Evolutionary conservation across 2,797 vertebrate species (phyloP), one percentile per base, ranked within the genome.

Genomic region (Microhierax caerulescens): DNA sequence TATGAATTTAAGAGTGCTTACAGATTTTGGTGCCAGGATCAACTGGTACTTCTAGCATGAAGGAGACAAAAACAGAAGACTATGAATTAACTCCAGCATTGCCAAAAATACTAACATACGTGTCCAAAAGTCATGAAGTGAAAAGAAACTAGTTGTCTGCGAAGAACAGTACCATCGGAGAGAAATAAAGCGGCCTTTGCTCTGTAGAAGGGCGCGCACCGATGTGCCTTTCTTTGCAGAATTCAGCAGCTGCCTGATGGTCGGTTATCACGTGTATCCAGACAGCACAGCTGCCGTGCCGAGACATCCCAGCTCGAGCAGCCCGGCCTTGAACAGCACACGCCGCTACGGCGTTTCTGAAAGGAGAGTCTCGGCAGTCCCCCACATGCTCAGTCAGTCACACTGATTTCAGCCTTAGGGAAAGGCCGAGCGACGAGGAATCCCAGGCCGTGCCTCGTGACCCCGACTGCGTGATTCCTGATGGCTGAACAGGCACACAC

Each of bases 391-490:
- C 7, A 19, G 24, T 47, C 41, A 37, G 4, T 24, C 32, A 16
- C 11, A 34, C 25, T 7, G 30, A 34, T 8, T 30, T 20, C 51
- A 43, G 3, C 36, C 19, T 32, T 6, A 19, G 16, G 18, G 48
- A 75, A 78, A 39, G 11, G 30, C 25, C 0, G 0, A 64, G 43
- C 19, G 32, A 53, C 9, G 9, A 37, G 32, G 4, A 10, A 70
- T 45, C 16, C 25, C 32, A 3, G 24, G 11, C 41, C 2, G 1
- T 24, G 23, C 36, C 15, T 67, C 32, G 3, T 2, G 16, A 39
- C 37, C 15, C 41, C 2, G 1, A 3, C 47, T 2, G 4, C 2
- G 3, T 7, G 27, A 43, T 7, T 78, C 27, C 57, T 17, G 50
- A 17, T 3, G 30, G 30, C 36, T 16, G 32, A 64, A 56, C 14